Percentiles rank a stretch among this genome's conserved stretches.
Conservation (phyloP, 2,797 vertebrate species). For the Trachurus trachurus region DNA sequence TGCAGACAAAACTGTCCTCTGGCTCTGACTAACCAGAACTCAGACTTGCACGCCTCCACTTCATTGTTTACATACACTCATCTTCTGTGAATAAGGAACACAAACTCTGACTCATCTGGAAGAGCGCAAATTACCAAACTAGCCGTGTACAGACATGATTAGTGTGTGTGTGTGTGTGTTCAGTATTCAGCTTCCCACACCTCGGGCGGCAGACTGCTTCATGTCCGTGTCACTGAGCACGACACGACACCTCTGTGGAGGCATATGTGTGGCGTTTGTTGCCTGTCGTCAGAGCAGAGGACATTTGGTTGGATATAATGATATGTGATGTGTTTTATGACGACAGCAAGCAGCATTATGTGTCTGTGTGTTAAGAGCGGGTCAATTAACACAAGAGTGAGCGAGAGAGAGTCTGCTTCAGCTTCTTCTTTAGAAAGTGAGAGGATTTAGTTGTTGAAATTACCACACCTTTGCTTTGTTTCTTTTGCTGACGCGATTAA, state of each 20-base stretch:
- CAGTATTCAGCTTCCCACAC: slow-evolving; percentile 35
- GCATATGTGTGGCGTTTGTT: slow-evolving; percentile 18
- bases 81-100: slow-evolving; percentile 59
- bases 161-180: slow-evolving; percentile 12
- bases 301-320: neutral
- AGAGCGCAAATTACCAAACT: slow-evolving; percentile 18
- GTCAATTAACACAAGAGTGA: neutral
- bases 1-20: slow-evolving; percentile 4
- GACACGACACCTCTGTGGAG: slow-evolving; percentile 18
- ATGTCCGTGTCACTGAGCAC: slow-evolving; percentile 31
- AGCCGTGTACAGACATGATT: slow-evolving; percentile 16
- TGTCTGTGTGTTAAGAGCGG: neutral
- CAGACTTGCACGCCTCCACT: slow-evolving; percentile 15
- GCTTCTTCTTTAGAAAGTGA: slow-evolving; percentile 3
- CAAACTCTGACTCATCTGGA: slow-evolving; percentile 53
- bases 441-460: no score
- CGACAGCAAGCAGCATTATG: neutral
- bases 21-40: neutral
- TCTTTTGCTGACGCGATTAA: neutral
- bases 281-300: slow-evolving; percentile 9
- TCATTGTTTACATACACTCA: slow-evolving; percentile 50
- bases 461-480: neutral
- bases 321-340: slow-evolving; percentile 11
- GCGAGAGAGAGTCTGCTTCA: neutral
- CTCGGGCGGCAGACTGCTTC: slow-evolving; percentile 13